Base-by-base conservation (phyloP, 2,797 vertebrate genomes). In the Carcharodon carcharias region DNA sequence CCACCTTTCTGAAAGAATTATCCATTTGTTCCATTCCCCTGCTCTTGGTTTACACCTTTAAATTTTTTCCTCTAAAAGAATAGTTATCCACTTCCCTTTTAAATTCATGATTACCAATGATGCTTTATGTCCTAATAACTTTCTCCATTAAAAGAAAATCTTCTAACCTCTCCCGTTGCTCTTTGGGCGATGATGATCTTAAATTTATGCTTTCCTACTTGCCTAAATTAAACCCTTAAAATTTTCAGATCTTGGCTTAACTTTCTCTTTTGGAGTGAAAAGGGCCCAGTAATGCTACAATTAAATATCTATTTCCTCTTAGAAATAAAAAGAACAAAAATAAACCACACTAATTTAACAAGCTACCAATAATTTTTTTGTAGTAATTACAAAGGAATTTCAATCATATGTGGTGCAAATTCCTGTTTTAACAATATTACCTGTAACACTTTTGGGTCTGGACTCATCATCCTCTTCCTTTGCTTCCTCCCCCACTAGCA, bases 371-470 rank as follows among this genome's bases (percentile, higher is more conserved):
- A 26, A 93, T 93, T 65, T 54, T n/a, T 31, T 12, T 45, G 91
- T 4, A 67, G n/a, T 45, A 6, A 21, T 67, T 11, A 3, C n/a
- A 93, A 93, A 93, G 9, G 18, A 93, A 23, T 23, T 93, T 93
- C 35, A 92, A 16, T 26, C 61, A 93, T n/a, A 63, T 9, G 21
- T 45, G 40, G 11, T 12, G 71, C 71, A 77, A 11, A n/a, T 77
- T 35, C 28, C 71, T 35, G 31, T 35, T 77, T 77, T 77, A 77
- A 77, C 26, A 77, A 35, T 56, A 91, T 97, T 98, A 98, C 98
- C 98, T 97, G 96, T 96, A 67, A 97, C 96, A 88, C 98, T 97
- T 96, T 97, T 97, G 92, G 28, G 96, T 87, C 92, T 96, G 0
- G 87, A 95, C 96, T 97, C 97, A 96, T 97, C 97, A 96, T 96